Percentiles rank a stretch among this genome's conserved stretches.
Conservation (phyloP, 2,888 invertebrate genomes). For the Drosophila leonis region DNA sequence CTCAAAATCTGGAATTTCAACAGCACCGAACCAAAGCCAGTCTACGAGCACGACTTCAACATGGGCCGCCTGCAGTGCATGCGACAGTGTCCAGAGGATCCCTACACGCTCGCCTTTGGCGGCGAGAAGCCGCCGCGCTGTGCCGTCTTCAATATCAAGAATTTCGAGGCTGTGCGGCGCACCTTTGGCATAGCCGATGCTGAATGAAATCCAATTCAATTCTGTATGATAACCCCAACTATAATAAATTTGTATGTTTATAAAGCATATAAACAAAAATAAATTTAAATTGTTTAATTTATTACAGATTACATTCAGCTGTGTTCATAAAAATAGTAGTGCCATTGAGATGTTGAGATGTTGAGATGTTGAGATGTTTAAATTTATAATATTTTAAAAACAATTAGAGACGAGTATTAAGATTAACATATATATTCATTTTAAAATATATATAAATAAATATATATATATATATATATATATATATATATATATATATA, state of each 20-base stretch:
- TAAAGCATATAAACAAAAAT: neutral
- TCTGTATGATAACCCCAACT: neutral
- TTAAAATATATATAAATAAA: too few relatives aligned
- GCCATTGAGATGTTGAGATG: too few relatives aligned
- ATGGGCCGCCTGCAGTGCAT: constrained; percentile 92
- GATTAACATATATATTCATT: too few relatives aligned
- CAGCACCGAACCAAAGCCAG: constrained; percentile 72
- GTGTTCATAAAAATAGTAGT: too few relatives aligned
- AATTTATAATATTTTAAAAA: too few relatives aligned
- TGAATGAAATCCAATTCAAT: constrained; percentile 20
- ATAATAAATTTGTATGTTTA: constrained; percentile 18
- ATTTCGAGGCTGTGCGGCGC: constrained; percentile 83
- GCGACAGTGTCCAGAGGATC: constrained; percentile 92
- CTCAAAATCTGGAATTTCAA: constrained; percentile 94
- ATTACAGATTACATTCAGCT: too few relatives aligned
- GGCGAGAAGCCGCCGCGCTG: constrained; percentile 93
- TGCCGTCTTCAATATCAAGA: constrained; percentile 87
- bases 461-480: too few relatives aligned
- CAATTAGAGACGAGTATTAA: too few relatives aligned
- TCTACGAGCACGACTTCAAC: constrained; percentile 86
- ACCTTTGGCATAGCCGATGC: constrained; percentile 77
- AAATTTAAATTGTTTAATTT: neutral
- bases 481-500: too few relatives aligned
- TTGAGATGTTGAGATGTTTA: too few relatives aligned
- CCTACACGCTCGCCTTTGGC: constrained; percentile 92